phyloP scores from a whole-genome alignment of 2,888 invertebrate genomes.

The Meta bourneti region DNA sequence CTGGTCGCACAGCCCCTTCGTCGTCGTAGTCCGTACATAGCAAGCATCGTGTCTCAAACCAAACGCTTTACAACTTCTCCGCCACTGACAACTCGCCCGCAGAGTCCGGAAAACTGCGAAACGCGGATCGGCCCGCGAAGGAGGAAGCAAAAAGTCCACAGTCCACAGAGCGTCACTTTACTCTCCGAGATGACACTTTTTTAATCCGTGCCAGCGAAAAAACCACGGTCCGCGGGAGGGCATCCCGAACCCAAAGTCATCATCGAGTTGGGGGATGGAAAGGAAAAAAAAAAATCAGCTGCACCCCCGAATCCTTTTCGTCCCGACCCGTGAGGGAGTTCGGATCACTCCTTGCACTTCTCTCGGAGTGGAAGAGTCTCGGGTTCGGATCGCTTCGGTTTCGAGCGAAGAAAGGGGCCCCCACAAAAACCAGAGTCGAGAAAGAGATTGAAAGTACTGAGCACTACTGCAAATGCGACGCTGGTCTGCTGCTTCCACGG shows the following conservation, averaged over 20 bases:
- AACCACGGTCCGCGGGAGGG: constrained; percentile 6
- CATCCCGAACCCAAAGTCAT: constrained; percentile 49
- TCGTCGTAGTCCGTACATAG: constrained; percentile 48
- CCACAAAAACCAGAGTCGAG: constrained; percentile 31
- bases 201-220: constrained; percentile 58
- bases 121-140: not conserved
- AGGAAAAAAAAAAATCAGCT: not conserved
- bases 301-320: no score
- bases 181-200: not conserved
- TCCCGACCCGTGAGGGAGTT: not conserved
- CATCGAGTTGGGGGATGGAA: not conserved
- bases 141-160: not conserved
- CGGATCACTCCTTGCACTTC: not conserved
- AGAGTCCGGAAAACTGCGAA: not conserved
- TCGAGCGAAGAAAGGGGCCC: not conserved
- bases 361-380: no score
- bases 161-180: constrained; percentile 5
- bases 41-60: constrained; percentile 15
- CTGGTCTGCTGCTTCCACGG: constrained; percentile 65
- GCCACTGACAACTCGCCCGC: constrained; percentile 1
- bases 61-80: not conserved
- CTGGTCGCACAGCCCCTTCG: constrained; percentile 41
- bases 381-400: no score
- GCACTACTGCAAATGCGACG: constrained; percentile 74
- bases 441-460: constrained; percentile 20